These are phyloP conservation scores for Palythoa caribaeorum DNA, from an alignment of 92 coral and sea anemone species.

Conservation along the genomic window DNA sequence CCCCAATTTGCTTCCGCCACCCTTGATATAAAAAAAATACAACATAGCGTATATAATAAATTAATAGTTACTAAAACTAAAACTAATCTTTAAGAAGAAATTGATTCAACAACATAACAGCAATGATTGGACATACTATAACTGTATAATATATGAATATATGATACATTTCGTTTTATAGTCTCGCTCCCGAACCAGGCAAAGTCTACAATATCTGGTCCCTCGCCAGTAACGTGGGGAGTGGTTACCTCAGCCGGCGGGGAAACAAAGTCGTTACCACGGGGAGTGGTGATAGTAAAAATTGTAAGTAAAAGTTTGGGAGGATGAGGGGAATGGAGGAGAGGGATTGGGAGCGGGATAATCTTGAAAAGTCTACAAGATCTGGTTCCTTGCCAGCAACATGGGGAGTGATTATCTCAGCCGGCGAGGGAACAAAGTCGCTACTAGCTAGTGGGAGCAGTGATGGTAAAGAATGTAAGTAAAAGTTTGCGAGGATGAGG, in stretches of 20 bases:
- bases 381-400: constrained; percentile 27
- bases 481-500: neutral
- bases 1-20: too few species aligned
- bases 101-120: too few species aligned
- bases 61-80: too few species aligned
- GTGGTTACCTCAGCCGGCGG: constrained; percentile 11
- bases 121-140: too few species aligned
- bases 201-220: constrained; percentile 25
- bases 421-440: neutral
- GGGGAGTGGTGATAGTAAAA: constrained; percentile 22
- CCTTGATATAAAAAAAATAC: too few species aligned
- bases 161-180: neutral
- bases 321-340: neutral
- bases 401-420: constrained; percentile 10
- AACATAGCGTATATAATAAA: too few species aligned
- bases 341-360: neutral
- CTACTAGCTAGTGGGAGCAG: neutral
- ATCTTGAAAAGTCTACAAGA: neutral
- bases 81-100: too few species aligned
- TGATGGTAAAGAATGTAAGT: constrained; percentile 28
- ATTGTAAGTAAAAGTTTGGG: neutral
- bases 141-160: too few species aligned
- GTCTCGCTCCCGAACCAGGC: neutral
- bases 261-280: neutral
- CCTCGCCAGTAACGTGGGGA: constrained; percentile 3